Evolutionary conservation across 2,797 vertebrate genomes (phyloP).

Genomic region (Spheniscus humboldti): DNA sequence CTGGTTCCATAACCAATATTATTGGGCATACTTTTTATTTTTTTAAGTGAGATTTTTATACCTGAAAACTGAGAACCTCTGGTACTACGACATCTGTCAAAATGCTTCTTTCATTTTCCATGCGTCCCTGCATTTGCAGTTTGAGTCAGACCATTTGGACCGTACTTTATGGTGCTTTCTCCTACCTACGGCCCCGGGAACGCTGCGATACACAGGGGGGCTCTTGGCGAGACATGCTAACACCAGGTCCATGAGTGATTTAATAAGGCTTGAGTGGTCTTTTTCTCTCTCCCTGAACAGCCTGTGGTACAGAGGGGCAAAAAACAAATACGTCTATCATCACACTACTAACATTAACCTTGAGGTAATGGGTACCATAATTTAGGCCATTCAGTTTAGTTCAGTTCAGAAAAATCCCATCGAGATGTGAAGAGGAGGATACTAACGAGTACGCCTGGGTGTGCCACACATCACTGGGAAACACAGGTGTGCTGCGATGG

Average conservation of each 20-base stretch:
- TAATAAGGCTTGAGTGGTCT: not conserved
- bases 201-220: fast-evolving
- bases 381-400: not conserved
- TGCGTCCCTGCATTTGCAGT: not conserved
- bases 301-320: not conserved
- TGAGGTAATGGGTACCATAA: constrained; percentile 28
- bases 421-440: not conserved
- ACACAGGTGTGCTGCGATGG: fast-evolving
- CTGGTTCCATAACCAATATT: not conserved
- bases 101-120: constrained; percentile 3
- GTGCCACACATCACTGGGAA: not conserved
- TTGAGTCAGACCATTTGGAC: not conserved
- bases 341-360: constrained; percentile 25
- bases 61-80: not conserved
- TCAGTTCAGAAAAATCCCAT: not conserved
- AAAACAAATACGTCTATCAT: not conserved
- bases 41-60: not conserved
- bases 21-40: not conserved
- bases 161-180: not conserved
- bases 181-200: not conserved
- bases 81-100: not conserved
- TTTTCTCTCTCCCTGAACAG: not conserved
- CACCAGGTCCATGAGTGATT: not conserved
- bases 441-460: not conserved
- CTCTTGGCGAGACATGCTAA: not conserved